Evolutionary conservation across 1,140 invertebrate species (phyloP).

Genomic region (Drosophila lacertosa): DNA sequence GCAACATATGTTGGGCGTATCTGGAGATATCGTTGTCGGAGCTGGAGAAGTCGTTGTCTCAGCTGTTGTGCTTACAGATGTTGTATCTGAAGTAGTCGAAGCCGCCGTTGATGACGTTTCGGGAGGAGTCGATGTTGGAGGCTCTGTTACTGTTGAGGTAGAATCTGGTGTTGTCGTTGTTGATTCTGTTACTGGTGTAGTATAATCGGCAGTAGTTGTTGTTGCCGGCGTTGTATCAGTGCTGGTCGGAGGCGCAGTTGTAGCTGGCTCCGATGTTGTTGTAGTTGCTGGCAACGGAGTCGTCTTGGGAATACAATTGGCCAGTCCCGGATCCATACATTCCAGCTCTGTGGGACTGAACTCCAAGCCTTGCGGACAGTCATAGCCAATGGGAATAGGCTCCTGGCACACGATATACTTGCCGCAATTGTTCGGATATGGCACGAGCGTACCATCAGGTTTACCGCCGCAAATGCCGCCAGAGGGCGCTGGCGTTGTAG

Average conservation of each 20-base stretch:
- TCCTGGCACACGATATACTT: constrained; percentile 64
- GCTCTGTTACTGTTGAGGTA: background rate
- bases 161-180: constrained; percentile 3
- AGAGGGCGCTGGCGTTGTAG: constrained; percentile 31
- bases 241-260: constrained; percentile 2
- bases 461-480: constrained; percentile 57
- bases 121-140: constrained; percentile 16
- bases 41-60: constrained; percentile 3
- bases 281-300: constrained; percentile 27
- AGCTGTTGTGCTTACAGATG: constrained; percentile 10
- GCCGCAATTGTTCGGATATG: constrained; percentile 68
- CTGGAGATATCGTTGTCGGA: constrained; percentile 32
- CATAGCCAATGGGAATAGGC: constrained; percentile 66
- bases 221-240: constrained; percentile 6
- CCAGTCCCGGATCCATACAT: constrained; percentile 62
- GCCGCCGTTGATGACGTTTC: constrained; percentile 5
- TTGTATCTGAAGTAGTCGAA: constrained; percentile 4
- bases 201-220: background rate
- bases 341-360: constrained; percentile 57
- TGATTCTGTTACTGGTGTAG: background rate
- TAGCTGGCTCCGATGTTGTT: background rate
- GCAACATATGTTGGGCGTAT: constrained; percentile 59
- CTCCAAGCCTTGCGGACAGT: constrained; percentile 58
- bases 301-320: constrained; percentile 42
- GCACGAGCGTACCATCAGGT: constrained; percentile 37